phyloP scores from a whole-genome alignment of 2,797 vertebrate genomes.

The Oreortyx pictus region DNA sequence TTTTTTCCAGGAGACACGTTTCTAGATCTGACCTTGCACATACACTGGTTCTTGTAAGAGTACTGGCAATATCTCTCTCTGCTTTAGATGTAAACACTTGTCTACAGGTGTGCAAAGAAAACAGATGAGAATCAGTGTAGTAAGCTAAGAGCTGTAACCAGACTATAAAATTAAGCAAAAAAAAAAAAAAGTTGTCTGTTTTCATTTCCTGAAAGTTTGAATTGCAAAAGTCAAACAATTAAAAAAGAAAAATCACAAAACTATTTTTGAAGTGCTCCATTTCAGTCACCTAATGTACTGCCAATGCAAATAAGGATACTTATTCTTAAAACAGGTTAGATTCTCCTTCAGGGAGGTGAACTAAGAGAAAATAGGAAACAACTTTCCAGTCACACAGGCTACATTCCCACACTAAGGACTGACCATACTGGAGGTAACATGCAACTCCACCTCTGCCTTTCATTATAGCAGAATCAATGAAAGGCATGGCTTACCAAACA shows the following conservation, averaged over 20 bases:
- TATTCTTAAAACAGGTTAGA: not conserved
- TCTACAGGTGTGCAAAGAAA: constrained; percentile 48
- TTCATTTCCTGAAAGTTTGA: constrained; percentile 52
- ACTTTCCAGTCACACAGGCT: not conserved
- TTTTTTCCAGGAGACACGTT: not conserved
- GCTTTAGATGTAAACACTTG: constrained; percentile 3
- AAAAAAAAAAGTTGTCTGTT: constrained; percentile 52
- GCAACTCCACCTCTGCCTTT: not conserved
- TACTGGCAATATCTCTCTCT: constrained; percentile 6
- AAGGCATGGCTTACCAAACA: not conserved
- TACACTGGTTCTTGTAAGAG: not conserved
- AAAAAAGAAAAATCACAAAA: not conserved
- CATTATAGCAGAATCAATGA: not conserved
- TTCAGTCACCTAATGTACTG: not conserved
- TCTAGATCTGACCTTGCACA: not conserved
- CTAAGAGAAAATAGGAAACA: not conserved
- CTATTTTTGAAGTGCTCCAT: not conserved
- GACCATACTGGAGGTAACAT: not conserved
- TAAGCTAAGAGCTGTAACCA: constrained; percentile 28
- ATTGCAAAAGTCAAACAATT: not conserved
- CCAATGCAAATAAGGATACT: not conserved
- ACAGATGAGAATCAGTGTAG: not conserved
- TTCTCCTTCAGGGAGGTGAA: not conserved
- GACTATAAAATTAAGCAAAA: constrained; percentile 29
- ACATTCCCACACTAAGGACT: not conserved